Evolutionary conservation across 2,113 vertebrate species (phyloP).

Genomic region (Etheostoma spectabile): DNA sequence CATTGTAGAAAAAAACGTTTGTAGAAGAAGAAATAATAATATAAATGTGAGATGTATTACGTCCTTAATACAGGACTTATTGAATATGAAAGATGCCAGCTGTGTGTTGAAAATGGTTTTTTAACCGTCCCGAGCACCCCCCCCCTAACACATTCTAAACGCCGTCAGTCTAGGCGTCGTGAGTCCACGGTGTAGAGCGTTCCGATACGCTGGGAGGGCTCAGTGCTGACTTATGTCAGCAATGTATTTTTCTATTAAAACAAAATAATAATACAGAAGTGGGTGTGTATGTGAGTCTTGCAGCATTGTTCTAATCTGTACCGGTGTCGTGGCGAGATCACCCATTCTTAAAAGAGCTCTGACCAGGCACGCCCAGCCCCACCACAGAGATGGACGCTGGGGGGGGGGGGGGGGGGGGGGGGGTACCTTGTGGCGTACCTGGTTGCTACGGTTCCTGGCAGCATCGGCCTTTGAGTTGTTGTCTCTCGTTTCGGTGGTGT

Average conservation of each 20-base stretch:
- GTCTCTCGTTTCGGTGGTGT: no score
- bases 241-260: constrained; percentile 76
- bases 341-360: constrained; percentile 63
- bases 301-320: constrained; percentile 81
- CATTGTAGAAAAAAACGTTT: constrained; percentile 73
- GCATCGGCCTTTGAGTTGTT: no score
- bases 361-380: constrained; percentile 70
- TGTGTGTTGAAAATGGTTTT: constrained; percentile 71
- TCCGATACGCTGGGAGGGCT: constrained; percentile 67
- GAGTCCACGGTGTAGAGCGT: constrained; percentile 54
- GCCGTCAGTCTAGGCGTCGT: constrained; percentile 34
- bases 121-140: constrained; percentile 52
- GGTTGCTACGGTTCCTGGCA: no score
- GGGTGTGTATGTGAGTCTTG: constrained; percentile 82
- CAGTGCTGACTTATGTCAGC: constrained; percentile 70
- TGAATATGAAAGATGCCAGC: constrained; percentile 77
- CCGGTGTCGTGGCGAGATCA: constrained; percentile 70
- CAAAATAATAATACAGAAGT: constrained; percentile 59
- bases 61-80: constrained; percentile 57
- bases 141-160: constrained; percentile 24
- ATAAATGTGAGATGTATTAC: constrained; percentile 73
- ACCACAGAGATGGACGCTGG: constrained; percentile 76
- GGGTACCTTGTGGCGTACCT: no score
- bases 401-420: neutral
- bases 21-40: constrained; percentile 74